Evolutionary conservation across 1,140 invertebrate species (phyloP).

Genomic region (Formica exsecta): DNA sequence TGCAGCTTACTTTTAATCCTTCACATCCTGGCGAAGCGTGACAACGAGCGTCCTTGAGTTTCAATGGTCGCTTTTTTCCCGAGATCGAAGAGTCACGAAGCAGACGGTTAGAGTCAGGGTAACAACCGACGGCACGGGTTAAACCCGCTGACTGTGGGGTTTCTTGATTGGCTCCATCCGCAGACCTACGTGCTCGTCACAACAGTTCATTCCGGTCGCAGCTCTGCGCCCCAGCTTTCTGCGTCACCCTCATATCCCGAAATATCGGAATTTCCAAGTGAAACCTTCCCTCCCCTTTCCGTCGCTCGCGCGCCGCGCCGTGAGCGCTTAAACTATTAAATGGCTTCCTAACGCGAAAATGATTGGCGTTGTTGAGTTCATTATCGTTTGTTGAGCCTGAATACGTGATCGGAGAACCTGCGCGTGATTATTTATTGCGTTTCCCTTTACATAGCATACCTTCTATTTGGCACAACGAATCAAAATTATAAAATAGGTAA

Average conservation of each 20-base stretch:
- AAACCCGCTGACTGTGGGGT: constrained; percentile 84
- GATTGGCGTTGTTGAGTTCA: constrained; percentile 54
- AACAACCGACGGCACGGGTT: constrained; percentile 81
- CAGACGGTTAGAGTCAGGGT: constrained; percentile 73
- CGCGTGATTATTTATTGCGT: constrained; percentile 33
- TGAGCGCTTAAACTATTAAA: constrained; percentile 47
- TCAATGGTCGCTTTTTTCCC: constrained; percentile 49
- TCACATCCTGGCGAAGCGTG: constrained; percentile 41
- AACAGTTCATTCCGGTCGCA: constrained; percentile 80
- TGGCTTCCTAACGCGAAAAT: constrained; percentile 54
- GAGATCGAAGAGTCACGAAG: constrained; percentile 74
- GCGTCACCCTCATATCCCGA: constrained; percentile 42
- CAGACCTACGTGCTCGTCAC: constrained; percentile 86
- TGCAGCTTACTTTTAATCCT: constrained; percentile 62
- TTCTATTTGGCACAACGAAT: not conserved
- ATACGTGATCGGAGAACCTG: not conserved
- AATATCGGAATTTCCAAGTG: constrained; percentile 68
- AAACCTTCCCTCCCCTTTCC: constrained; percentile 30
- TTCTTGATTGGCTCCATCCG: constrained; percentile 86
- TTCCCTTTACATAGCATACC: not conserved
- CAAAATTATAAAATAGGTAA: constrained; percentile 41
- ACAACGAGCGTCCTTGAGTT: constrained; percentile 45
- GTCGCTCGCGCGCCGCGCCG: not conserved
- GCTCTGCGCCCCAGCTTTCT: constrained; percentile 6
- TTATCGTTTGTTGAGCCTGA: constrained; percentile 12